These are phyloP conservation scores for Labrus mixtus DNA, from an alignment of 2,113 vertebrate genomes.

Conservation along the genomic window DNA sequence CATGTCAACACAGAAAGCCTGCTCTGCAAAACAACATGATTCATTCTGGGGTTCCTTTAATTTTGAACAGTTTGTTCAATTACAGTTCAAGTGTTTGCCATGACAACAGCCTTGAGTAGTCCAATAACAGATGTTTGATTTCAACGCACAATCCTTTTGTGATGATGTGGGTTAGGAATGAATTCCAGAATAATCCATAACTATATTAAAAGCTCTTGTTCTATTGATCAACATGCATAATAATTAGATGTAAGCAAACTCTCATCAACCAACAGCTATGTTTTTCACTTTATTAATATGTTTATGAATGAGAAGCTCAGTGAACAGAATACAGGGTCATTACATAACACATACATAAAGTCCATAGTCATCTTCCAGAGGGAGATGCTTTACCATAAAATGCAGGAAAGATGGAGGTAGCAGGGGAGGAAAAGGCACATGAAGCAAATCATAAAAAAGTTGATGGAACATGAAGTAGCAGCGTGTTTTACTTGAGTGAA, in stretches of 20 bases:
- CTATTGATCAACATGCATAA: slow-evolving; percentile 55
- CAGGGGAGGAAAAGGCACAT: background rate
- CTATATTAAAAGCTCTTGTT: slow-evolving; percentile 54
- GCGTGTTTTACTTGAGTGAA: background rate
- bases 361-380: background rate
- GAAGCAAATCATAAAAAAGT: background rate
- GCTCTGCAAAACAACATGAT: slow-evolving; percentile 24
- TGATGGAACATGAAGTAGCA: slow-evolving; percentile 15
- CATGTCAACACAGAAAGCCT: background rate
- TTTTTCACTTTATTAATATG: slow-evolving; percentile 18
- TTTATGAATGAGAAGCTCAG: slow-evolving; percentile 12
- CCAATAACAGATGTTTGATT: slow-evolving; percentile 5
- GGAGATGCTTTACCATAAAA: background rate
- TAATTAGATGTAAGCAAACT: slow-evolving; percentile 43
- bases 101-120: slow-evolving; percentile 23
- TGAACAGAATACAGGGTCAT: slow-evolving; percentile 23
- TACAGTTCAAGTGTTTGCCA: slow-evolving; percentile 41
- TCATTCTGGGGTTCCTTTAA: slow-evolving; percentile 9
- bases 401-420: background rate
- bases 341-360: slow-evolving; percentile 8
- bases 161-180: slow-evolving; percentile 19
- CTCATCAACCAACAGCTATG: slow-evolving; percentile 9
- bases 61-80: slow-evolving; percentile 33
- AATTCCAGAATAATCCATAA: slow-evolving; percentile 43
- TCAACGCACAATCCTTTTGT: slow-evolving; percentile 1